Conservation (phyloP, 1,140 invertebrate genomes). For the Archivesica marissinica region DNA sequence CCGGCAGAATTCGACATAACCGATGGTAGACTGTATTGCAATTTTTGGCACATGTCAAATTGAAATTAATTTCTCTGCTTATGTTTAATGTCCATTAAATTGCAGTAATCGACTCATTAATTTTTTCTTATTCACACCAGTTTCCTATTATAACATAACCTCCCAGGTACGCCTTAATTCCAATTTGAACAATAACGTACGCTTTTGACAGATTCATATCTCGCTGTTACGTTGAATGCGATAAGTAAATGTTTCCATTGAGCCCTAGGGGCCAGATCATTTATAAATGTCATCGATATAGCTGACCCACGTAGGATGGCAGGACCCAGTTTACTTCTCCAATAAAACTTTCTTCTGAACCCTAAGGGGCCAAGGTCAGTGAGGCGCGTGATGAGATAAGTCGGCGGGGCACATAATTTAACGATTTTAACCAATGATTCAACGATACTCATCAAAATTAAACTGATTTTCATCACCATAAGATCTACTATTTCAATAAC, state of each 20-base stretch:
- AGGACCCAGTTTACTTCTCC: slow-evolving; percentile 18
- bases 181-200: slow-evolving; percentile 1
- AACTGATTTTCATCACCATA: slow-evolving; percentile 50
- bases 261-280: slow-evolving; percentile 39
- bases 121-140: neutral
- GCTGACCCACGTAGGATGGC: slow-evolving; percentile 17
- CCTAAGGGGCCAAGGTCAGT: slow-evolving; percentile 4
- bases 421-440: slow-evolving; percentile 17
- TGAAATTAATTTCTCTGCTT: neutral
- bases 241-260: slow-evolving; percentile 42
- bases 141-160: slow-evolving; percentile 25
- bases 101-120: slow-evolving; percentile 10
- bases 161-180: slow-evolving; percentile 22
- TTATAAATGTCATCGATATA: slow-evolving; percentile 60
- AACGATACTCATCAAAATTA: slow-evolving; percentile 46
- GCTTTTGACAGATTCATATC: slow-evolving; percentile 54
- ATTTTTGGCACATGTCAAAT: slow-evolving; percentile 7
- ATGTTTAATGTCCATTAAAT: slow-evolving; percentile 15
- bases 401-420: slow-evolving; percentile 11
- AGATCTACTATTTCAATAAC: slow-evolving; percentile 24
- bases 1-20: too few species aligned
- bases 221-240: slow-evolving; percentile 37
- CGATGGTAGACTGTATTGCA: too few species aligned
- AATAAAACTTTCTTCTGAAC: slow-evolving; percentile 18
- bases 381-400: slow-evolving; percentile 19